Percentiles rank a stretch among this genome's conserved stretches.
Conservation (phyloP, 2,888 invertebrate genomes). For the Heliconius hortense region DNA sequence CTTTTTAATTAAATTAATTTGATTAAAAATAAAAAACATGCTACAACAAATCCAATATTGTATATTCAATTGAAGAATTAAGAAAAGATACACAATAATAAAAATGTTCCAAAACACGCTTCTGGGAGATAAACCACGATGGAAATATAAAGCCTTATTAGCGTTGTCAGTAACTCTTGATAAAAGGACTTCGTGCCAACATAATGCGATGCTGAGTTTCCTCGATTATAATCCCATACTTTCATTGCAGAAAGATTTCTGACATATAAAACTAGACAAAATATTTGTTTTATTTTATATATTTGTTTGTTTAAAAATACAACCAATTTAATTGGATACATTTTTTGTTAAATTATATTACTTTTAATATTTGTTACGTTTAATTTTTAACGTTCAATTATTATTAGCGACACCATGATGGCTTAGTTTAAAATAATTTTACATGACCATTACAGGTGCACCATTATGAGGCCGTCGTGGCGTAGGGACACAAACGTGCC, state of each 20-base stretch:
- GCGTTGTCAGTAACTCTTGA: slow-evolving; percentile 21
- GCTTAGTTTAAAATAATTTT: no score
- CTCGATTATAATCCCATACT: slow-evolving; percentile 15
- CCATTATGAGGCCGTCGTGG: no score
- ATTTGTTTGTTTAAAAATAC: neutral
- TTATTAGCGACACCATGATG: no score
- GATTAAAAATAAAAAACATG: neutral
- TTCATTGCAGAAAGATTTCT: slow-evolving; percentile 14
- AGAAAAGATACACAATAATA: neutral
- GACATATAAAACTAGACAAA: neutral
- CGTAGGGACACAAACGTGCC: no score
- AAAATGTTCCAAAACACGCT: slow-evolving; percentile 16
- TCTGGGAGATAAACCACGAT: slow-evolving; percentile 6
- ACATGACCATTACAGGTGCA: no score
- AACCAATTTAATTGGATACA: neutral
- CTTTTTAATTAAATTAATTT: no score
- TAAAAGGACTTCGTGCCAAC: slow-evolving; percentile 29
- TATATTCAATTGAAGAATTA: neutral
- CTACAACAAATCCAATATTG: neutral
- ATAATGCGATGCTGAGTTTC: slow-evolving; percentile 29
- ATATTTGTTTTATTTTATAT: neutral
- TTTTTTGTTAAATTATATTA: no score
- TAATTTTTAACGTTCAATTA: no score
- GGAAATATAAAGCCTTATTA: slow-evolving; percentile 32
- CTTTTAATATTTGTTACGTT: no score